These are phyloP conservation scores for Agriopis aurantiaria DNA, from an alignment of 2,888 invertebrate species.

Conservation along the genomic window DNA sequence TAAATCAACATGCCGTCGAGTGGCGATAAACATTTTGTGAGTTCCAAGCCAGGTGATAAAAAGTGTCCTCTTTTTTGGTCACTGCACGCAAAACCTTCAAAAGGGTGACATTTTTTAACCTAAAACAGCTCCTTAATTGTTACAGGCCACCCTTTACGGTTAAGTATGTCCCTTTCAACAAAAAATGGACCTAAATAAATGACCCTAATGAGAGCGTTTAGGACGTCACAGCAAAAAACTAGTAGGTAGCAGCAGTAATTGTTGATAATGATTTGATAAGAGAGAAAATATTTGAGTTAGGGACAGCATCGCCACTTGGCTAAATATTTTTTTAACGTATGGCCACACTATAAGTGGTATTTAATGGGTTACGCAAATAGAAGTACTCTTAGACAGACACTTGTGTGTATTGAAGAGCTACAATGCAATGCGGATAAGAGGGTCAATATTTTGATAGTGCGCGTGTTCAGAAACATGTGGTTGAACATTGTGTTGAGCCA, in stretches of 20 bases:
- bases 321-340: conserved; percentile 77
- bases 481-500: conserved; percentile 85
- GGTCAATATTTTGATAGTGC: conserved; percentile 84
- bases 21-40: conserved; percentile 86
- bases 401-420: conserved; percentile 72
- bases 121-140: conserved; percentile 82
- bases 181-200: conserved; percentile 81
- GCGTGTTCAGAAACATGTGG: conserved; percentile 82
- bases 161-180: conserved; percentile 69
- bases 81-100: conserved; percentile 69
- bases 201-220: conserved; percentile 70
- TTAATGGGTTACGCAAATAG: conserved; percentile 81
- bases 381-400: conserved; percentile 60
- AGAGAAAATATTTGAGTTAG: conserved; percentile 64
- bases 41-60: conserved; percentile 85
- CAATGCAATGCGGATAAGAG: conserved; percentile 80
- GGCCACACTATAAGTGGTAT: conserved; percentile 72
- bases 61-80: conserved; percentile 80
- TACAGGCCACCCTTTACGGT: conserved; percentile 77
- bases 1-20: conserved; percentile 84
- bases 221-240: conserved; percentile 63
- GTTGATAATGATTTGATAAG: conserved; percentile 73
- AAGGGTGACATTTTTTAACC: conserved; percentile 84
- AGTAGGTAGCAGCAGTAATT: conserved; percentile 71
- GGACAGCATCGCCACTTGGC: conserved; percentile 63